phyloP scores from a whole-genome alignment of 2,888 invertebrate genomes.

The Tenthredo notha region DNA sequence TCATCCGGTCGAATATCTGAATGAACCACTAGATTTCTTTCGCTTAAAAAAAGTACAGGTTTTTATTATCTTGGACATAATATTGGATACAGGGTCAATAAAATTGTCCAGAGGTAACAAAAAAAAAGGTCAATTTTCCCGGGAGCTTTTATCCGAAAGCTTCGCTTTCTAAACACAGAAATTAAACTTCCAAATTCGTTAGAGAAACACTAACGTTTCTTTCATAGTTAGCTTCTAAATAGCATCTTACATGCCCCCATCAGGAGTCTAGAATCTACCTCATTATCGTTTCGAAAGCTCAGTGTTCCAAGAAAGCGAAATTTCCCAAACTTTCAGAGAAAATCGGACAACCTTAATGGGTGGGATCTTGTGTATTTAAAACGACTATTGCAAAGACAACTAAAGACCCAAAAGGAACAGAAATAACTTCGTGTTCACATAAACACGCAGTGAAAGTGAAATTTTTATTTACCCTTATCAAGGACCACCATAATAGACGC shows the following conservation, averaged over 20 bases:
- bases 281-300: slow-evolving; percentile 2
- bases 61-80: no score
- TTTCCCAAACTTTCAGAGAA: background rate
- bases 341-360: background rate
- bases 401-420: background rate
- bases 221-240: background rate
- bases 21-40: background rate
- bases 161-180: background rate
- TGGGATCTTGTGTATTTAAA: background rate
- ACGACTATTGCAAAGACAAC: background rate
- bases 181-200: background rate
- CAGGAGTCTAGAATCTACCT: background rate
- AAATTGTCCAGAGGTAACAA: background rate
- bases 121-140: background rate
- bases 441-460: no score
- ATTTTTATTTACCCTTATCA: no score
- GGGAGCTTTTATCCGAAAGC: background rate
- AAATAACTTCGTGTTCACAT: background rate
- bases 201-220: background rate
- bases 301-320: background rate
- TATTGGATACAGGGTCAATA: background rate
- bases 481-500: background rate
- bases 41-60: background rate
- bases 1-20: background rate
- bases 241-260: background rate